Base-by-base conservation (phyloP, 2,888 invertebrate genomes). In the Acanthosepion esculentum region DNA sequence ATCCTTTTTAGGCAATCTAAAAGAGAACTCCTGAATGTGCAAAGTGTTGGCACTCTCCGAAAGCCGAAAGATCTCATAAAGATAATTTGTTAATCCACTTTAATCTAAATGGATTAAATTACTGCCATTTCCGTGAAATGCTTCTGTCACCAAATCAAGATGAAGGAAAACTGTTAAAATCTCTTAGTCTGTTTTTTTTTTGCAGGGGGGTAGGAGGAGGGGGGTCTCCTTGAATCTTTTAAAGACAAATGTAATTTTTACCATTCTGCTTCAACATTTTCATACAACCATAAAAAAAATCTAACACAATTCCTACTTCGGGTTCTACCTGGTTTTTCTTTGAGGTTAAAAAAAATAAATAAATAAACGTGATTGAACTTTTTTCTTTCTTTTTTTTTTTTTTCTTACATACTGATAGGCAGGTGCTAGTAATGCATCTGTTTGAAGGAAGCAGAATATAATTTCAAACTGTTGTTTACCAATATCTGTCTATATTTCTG, bases 1-100 rank as follows among this genome's bases (percentile, higher is more conserved):
- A 78, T 78, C 78, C 78, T 78, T 78, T 78, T 78, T 33, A n/a
- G 78, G n/a, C n/a, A 78, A 78, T 78, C n/a, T 78, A n/a, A 78
- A 78, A 78, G 78, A n/a, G 78, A n/a, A 33, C 33, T 78, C 15
- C 3, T 33, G 78, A n/a, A 78, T 78, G 78, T 78, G n/a, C n/a
- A n/a, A 78, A 78, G 33, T 33, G 78, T 78, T 78, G n/a, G n/a
- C n/a, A n/a, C 78, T 18, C 78, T 78, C n/a, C 5, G 33, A 78
- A 78, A 78, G n/a, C 78, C 33, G 33, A 78, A n/a, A 78, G 78
- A 78, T 78, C 78, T 33, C 78, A n/a, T 78, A 33, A 33, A 78
- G 78, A 78, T 78, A 33, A 78, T 78, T 78, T 78, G 78, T n/a
- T 78, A 78, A 78, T 78, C n/a, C n/a, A n/a, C n/a, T 78, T 78